A percentile compares a stretch with the other conserved stretches of the same genome.
These are phyloP conservation scores for Leptarthrus brevirostris DNA, from an alignment of 2,888 invertebrate species.

Conservation along the genomic window DNA sequence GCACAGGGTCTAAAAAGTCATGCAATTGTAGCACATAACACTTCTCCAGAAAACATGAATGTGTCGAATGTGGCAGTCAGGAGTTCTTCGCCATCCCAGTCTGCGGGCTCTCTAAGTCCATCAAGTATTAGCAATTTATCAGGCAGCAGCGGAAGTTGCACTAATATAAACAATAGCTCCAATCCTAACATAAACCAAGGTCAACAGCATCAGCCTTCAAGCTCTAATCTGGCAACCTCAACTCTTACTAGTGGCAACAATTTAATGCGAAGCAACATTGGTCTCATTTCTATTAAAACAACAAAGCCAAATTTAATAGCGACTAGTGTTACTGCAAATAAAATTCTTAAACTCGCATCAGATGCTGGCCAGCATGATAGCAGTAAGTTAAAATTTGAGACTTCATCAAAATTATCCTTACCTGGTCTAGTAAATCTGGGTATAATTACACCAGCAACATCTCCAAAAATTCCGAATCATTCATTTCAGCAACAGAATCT, in stretches of 20 bases:
- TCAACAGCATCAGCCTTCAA: conserved; percentile 55
- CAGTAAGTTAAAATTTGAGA: conserved; percentile 57
- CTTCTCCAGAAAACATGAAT: conserved; percentile 62
- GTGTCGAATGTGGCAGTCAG: conserved; percentile 54
- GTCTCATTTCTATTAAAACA: conserved; percentile 65
- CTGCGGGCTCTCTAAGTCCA: conserved; percentile 65
- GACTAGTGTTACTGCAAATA: conserved; percentile 65
- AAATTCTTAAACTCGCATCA: conserved; percentile 65
- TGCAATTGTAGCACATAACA: conserved; percentile 67
- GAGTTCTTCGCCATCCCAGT: conserved; percentile 66
- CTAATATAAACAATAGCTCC: conserved; percentile 52
- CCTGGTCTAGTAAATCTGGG: conserved; percentile 68
- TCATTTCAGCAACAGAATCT: conserved; percentile 57
- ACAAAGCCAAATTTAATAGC: conserved; percentile 60
- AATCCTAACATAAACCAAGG: conserved; percentile 55
- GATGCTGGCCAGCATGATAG: conserved; percentile 48
- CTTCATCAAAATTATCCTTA: conserved; percentile 63
- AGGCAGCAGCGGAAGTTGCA: conserved; percentile 61
- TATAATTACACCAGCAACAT: conserved; percentile 69
- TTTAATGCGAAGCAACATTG: conserved; percentile 66
- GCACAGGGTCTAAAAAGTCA: conserved; percentile 82
- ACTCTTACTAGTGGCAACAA: conserved; percentile 57
- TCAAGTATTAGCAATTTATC: conserved; percentile 67
- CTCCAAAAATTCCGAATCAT: conserved; percentile 66
- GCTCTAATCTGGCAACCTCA: conserved; percentile 53